These are phyloP conservation scores for Harpalus rubripes DNA, from an alignment of 2,888 invertebrate genomes.

Conservation along the genomic window DNA sequence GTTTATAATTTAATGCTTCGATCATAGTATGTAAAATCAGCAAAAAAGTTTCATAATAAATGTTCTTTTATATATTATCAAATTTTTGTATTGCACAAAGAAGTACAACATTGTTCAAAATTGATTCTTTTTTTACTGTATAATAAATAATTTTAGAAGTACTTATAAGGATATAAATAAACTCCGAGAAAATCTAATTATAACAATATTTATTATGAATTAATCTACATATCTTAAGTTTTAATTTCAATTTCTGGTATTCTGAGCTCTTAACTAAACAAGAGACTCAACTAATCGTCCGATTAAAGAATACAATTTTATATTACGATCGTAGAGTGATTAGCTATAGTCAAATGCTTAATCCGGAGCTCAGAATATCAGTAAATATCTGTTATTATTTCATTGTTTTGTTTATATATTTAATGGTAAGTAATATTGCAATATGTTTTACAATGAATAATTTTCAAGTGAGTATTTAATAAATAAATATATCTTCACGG, in stretches of 20 bases:
- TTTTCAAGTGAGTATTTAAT: too few relatives aligned
- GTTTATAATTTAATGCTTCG: conserved; percentile 45
- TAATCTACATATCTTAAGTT: neutral
- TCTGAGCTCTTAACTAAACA: too few relatives aligned
- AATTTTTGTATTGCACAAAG: conserved; percentile 57
- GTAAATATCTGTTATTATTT: too few relatives aligned
- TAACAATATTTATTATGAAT: conserved; percentile 38
- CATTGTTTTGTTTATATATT: neutral
- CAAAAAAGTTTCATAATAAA: conserved; percentile 53
- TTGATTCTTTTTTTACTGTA: conserved; percentile 54
- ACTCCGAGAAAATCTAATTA: conserved; percentile 41
- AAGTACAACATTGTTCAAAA: conserved; percentile 55
- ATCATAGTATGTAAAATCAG: conserved; percentile 40
- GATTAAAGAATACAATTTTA: too few relatives aligned
- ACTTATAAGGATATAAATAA: conserved; percentile 51
- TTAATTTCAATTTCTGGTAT: neutral
- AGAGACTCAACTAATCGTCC: too few relatives aligned
- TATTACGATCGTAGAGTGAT: too few relatives aligned
- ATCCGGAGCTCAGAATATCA: too few relatives aligned
- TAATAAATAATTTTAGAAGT: conserved; percentile 43
- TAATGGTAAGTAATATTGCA: conserved; percentile 10
- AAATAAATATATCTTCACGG: too few relatives aligned
- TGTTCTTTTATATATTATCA: conserved; percentile 53
- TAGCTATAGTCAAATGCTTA: too few relatives aligned
- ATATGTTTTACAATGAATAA: too few relatives aligned